Evolutionary conservation across 2,888 invertebrate genomes (phyloP).

Genomic region (Eupithecia vulgata): DNA sequence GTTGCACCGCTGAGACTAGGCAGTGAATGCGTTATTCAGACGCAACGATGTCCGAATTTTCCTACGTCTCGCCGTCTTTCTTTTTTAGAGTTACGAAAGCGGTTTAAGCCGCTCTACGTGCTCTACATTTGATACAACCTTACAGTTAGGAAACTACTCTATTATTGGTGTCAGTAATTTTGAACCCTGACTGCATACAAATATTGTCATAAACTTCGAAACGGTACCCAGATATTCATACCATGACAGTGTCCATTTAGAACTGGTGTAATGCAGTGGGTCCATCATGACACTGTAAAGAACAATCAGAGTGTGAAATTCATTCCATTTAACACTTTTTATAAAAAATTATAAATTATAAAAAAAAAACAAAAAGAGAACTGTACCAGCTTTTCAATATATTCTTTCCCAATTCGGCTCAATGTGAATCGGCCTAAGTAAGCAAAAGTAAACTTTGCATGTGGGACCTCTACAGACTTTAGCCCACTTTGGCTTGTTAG

Average conservation of each 20-base stretch:
- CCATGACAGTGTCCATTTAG: constrained; percentile 30
- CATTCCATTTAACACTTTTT: too few relatives aligned
- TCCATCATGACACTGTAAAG: constrained; percentile 1
- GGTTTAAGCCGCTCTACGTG: background rate
- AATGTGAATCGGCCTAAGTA: background rate
- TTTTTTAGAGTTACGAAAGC: background rate
- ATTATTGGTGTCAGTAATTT: background rate
- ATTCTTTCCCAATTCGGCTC: background rate
- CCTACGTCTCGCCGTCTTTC: too few relatives aligned
- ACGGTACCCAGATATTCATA: constrained; percentile 16
- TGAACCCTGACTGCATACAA: constrained; percentile 24
- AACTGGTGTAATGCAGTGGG: constrained; percentile 50
- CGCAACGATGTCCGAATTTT: too few relatives aligned
- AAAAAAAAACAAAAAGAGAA: too few relatives aligned
- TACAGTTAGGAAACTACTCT: background rate
- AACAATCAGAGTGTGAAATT: background rate
- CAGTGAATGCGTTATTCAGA: too few relatives aligned
- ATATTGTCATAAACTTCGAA: constrained; percentile 8
- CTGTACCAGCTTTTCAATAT: too few relatives aligned
- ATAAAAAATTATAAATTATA: too few relatives aligned
- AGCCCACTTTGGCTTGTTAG: background rate
- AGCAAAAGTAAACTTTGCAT: constrained; percentile 3
- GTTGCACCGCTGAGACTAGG: too few relatives aligned
- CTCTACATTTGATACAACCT: background rate
- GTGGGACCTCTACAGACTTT: background rate